phyloP scores from a whole-genome alignment of 2,797 vertebrate species.

The Ptychobarbus kaznakovi region DNA sequence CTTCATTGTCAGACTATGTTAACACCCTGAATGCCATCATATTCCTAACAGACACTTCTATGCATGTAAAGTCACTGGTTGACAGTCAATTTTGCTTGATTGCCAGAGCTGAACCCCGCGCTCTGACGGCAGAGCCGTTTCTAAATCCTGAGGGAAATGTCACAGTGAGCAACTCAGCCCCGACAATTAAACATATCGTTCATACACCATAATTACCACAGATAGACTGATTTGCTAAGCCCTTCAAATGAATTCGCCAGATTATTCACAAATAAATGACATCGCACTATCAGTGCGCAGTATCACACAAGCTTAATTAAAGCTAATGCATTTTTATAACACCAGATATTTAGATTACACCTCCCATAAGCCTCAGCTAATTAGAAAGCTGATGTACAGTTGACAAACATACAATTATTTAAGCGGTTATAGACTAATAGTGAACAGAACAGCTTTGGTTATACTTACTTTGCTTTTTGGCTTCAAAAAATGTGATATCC shows the following conservation, averaged over 20 bases:
- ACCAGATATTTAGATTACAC: conserved; percentile 76
- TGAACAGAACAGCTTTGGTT: background rate
- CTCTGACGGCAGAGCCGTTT: conserved; percentile 5
- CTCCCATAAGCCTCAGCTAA: conserved; percentile 74
- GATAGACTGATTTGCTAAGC: conserved; percentile 73
- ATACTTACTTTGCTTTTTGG: background rate
- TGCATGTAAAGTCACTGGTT: conserved; percentile 54
- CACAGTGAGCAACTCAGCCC: conserved; percentile 48
- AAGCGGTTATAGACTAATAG: conserved; percentile 13
- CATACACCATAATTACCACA: conserved; percentile 72
- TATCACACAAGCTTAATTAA: conserved; percentile 76
- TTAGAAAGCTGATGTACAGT: conserved; percentile 61
- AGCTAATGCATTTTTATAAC: conserved; percentile 78
- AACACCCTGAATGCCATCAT: background rate
- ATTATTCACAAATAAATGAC: conserved; percentile 76
- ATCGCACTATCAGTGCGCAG: conserved; percentile 74
- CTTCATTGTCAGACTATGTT: background rate
- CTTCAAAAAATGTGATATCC: background rate
- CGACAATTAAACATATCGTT: conserved; percentile 73
- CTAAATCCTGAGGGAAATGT: conserved; percentile 33
- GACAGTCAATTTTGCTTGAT: conserved; percentile 13
- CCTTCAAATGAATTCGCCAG: conserved; percentile 74
- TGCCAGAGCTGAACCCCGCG: conserved; percentile 11
- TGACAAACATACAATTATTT: conserved; percentile 32
- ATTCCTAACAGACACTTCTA: conserved; percentile 20